Conservation (phyloP, 2,113 vertebrate genomes). For the Patagioenas fasciata region DNA sequence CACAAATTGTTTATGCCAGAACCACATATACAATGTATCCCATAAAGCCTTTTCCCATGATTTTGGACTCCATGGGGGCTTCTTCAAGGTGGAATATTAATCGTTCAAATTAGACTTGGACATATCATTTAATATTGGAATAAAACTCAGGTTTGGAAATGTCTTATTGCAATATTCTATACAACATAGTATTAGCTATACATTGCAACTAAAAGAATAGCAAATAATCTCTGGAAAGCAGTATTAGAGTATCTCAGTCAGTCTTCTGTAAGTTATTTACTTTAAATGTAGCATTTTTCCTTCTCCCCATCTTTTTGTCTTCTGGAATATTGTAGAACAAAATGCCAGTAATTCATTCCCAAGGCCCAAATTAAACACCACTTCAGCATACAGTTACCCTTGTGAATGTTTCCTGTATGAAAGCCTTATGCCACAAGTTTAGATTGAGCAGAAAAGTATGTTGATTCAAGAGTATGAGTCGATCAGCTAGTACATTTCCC, state of each 20-base stretch:
- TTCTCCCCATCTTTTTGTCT: not conserved
- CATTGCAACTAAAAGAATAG: not conserved
- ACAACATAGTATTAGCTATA: not conserved
- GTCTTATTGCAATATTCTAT: not conserved
- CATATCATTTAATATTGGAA: not conserved
- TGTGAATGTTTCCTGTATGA: rapidly evolving
- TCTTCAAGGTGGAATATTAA: not conserved
- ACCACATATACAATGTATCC: not conserved
- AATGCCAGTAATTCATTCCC: not conserved
- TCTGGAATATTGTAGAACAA: not conserved
- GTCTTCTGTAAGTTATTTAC: not conserved
- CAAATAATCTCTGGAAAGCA: not conserved
- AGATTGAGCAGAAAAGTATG: not conserved
- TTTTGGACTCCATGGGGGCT: not conserved
- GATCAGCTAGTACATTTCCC: not conserved
- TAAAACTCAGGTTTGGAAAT: not conserved
- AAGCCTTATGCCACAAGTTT: not conserved
- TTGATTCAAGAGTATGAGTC: not conserved
- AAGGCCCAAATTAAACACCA: not conserved
- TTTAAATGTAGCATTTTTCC: not conserved
- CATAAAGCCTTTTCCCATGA: rapidly evolving
- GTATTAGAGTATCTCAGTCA: not conserved
- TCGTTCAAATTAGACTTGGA: not conserved
- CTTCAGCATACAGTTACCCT: not conserved
- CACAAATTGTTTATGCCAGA: not conserved